phyloP scores from a whole-genome alignment of 1,140 invertebrate species.

The Macrostomum lignano region DNA sequence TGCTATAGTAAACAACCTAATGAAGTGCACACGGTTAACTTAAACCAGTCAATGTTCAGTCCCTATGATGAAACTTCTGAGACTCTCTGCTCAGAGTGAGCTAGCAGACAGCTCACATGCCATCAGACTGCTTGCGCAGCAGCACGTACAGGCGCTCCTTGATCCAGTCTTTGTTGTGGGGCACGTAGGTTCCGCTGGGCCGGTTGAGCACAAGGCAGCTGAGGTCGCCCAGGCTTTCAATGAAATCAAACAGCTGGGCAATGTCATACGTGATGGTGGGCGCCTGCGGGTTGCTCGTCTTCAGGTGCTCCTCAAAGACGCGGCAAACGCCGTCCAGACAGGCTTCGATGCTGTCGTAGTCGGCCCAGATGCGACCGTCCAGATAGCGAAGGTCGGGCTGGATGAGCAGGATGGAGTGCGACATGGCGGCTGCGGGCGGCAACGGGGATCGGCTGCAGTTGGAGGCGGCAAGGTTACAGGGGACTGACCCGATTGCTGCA shows the following conservation, averaged over 20 bases:
- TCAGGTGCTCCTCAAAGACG: conserved; percentile 34
- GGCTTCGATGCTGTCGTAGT: conserved; percentile 4
- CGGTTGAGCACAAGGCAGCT: conserved; percentile 48
- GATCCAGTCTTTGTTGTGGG: conserved; percentile 94
- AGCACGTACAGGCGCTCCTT: conserved; percentile 93
- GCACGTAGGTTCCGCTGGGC: conserved; percentile 46
- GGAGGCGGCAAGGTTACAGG: no score
- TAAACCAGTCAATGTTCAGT: no score
- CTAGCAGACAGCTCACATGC: no score
- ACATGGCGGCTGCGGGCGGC: no score
- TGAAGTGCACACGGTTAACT: no score
- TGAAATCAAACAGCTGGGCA: conserved; percentile 79
- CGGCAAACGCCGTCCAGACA: conserved; percentile 13
- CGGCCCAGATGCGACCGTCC: conserved; percentile 5
- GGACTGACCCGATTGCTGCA: no score
- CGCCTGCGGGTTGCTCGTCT: conserved; percentile 63
- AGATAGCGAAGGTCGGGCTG: not conserved
- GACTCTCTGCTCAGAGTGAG: no score
- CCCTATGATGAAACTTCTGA: no score
- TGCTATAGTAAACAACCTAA: no score
- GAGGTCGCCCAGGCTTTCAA: conserved; percentile 72
- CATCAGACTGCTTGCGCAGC: conserved; percentile 59
- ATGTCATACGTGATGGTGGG: conserved; percentile 92
- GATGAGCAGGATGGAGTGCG: conserved; percentile 4
- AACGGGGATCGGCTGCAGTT: no score